Evolutionary conservation across 2,113 vertebrate species (phyloP).

Genomic region (Odocoileus hemionus): DNA sequence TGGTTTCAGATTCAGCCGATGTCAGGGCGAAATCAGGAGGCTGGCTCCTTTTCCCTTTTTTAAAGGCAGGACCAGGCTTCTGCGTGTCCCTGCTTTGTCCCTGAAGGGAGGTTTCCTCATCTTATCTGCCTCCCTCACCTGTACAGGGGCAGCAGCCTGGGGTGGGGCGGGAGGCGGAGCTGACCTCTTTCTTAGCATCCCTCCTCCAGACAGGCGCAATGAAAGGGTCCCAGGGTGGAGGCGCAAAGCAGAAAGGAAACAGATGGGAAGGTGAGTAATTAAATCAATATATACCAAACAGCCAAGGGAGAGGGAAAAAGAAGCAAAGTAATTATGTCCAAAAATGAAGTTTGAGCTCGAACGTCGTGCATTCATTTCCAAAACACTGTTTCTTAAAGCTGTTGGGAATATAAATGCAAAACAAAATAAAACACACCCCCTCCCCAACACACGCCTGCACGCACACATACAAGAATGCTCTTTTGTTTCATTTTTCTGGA

Average conservation of each 20-base stretch:
- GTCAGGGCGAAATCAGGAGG: accelerated
- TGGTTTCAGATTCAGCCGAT: neutral
- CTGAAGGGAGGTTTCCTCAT: neutral
- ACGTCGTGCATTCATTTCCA: accelerated
- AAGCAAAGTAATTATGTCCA: neutral
- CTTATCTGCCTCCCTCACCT: neutral
- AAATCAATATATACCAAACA: neutral
- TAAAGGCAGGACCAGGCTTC: neutral
- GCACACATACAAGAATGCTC: neutral
- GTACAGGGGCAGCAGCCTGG: neutral
- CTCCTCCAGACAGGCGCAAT: neutral
- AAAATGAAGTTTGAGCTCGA: neutral
- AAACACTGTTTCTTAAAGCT: neutral
- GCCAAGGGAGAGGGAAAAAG: neutral
- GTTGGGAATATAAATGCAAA: neutral
- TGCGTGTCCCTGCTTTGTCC: neutral
- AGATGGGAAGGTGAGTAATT: neutral
- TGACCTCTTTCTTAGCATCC: neutral
- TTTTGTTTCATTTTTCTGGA: neutral
- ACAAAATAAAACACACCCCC: neutral
- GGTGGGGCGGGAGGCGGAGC: neutral
- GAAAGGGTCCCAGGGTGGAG: neutral
- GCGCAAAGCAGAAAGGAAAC: neutral
- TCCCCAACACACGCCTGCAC: neutral
- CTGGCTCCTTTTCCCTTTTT: neutral